Percentiles rank a stretch among this genome's conserved stretches.
These are phyloP conservation scores for Lasiurus borealis DNA, from an alignment of 2,113 vertebrate genomes.

Conservation along the genomic window DNA sequence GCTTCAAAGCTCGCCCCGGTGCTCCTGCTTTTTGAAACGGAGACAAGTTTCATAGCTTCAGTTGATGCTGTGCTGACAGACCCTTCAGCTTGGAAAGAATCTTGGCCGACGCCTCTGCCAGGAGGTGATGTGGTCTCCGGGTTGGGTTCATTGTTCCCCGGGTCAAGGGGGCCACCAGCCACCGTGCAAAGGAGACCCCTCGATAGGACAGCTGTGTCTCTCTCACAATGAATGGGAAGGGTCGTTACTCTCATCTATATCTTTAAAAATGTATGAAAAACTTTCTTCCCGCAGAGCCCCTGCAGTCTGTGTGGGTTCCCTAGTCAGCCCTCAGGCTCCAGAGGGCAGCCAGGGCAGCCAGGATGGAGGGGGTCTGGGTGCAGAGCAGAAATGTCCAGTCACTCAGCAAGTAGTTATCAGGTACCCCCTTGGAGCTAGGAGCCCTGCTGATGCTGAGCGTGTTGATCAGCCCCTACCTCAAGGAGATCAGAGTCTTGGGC, in stretches of 20 bases:
- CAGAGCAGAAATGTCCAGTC: neutral
- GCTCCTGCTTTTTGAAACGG: neutral
- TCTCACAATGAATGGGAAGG: neutral
- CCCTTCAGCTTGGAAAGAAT: neutral
- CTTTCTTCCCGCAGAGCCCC: neutral
- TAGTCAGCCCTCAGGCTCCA: neutral
- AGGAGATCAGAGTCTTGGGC: neutral
- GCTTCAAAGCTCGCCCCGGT: neutral
- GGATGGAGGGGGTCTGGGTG: neutral
- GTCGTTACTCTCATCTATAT: neutral
- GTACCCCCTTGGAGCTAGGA: neutral
- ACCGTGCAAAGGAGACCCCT: neutral
- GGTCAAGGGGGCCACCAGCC: neutral
- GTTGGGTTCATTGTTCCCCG: neutral
- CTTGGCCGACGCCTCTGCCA: neutral
- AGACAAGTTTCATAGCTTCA: neutral
- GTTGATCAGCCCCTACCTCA: no score
- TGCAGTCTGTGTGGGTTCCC: neutral
- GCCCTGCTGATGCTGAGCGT: neutral
- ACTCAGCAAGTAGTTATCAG: neutral
- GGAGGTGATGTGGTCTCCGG: neutral
- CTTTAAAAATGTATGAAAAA: neutral
- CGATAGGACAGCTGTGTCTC: neutral
- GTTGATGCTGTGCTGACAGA: neutral
- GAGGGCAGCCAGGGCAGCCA: no score